Conservation (phyloP, 2,888 invertebrate species). For the Cryptus armator region DNA sequence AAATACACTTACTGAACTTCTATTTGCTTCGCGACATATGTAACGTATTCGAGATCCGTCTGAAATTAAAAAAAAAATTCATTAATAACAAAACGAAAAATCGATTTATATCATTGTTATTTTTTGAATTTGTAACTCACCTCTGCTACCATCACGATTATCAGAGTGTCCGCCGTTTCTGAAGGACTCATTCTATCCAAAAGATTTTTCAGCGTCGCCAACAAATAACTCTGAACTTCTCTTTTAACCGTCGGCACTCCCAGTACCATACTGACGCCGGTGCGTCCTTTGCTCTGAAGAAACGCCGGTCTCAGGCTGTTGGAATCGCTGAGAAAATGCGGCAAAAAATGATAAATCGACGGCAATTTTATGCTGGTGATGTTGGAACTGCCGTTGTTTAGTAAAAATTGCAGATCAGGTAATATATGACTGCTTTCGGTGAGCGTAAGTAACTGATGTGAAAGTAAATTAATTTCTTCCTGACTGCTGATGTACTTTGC, state of each 20-base stretch:
- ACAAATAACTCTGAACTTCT: constrained; percentile 94
- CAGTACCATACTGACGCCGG: constrained; percentile 93
- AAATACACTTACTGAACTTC: constrained; percentile 89
- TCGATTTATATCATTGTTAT: too few relatives aligned
- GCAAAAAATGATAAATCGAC: constrained; percentile 94
- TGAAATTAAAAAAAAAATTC: constrained; percentile 81
- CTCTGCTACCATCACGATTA: constrained; percentile 96
- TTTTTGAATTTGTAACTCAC: constrained; percentile 79
- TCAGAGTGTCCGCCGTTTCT: constrained; percentile 92
- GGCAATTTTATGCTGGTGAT: constrained; percentile 89
- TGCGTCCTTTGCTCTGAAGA: constrained; percentile 90
- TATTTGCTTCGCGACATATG: constrained; percentile 91
- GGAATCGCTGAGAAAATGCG: constrained; percentile 93
- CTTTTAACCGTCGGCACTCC: constrained; percentile 96
- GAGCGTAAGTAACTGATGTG: constrained; percentile 87
- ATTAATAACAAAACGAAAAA: too few relatives aligned
- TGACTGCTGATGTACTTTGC: constrained; percentile 92
- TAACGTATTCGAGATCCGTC: constrained; percentile 92
- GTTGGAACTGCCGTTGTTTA: constrained; percentile 84
- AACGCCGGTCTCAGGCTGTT: constrained; percentile 92
- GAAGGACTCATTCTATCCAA: constrained; percentile 91
- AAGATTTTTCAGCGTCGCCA: constrained; percentile 94
- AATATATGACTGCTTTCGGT: constrained; percentile 80
- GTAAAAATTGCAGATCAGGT: constrained; percentile 82
- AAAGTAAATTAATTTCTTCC: constrained; percentile 91